phyloP scores from a whole-genome alignment of 2,797 vertebrate genomes.

The Rhinichthys osculus region DNA sequence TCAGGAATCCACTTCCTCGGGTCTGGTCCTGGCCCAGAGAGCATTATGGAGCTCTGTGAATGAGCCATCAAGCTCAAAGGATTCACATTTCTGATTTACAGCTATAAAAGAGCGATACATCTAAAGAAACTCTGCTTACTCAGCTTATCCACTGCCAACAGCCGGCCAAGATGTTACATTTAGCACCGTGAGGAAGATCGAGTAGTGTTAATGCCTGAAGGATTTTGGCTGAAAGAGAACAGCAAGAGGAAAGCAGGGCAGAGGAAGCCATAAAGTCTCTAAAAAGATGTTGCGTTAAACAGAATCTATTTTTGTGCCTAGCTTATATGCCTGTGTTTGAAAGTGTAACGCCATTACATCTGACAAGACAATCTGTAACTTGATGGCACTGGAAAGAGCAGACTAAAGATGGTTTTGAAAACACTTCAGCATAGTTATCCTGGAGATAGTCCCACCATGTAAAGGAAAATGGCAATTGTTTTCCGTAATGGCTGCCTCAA shows the following conservation, averaged over 20 bases:
- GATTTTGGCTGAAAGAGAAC: slow-evolving; percentile 44
- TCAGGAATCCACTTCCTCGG: slow-evolving; percentile 12
- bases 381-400: background rate
- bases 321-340: slow-evolving; percentile 14
- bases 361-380: slow-evolving; percentile 24
- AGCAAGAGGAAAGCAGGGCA: slow-evolving; percentile 27
- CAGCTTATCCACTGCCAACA: slow-evolving; percentile 50
- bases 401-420: slow-evolving; percentile 2
- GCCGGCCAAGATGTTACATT: slow-evolving; percentile 45
- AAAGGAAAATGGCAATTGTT: background rate
- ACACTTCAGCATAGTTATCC: background rate
- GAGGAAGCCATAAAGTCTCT: slow-evolving; percentile 13
- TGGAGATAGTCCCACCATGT: background rate
- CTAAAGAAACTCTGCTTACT: slow-evolving; percentile 48
- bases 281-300: slow-evolving; percentile 31
- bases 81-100: slow-evolving; percentile 51
- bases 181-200: slow-evolving; percentile 36
- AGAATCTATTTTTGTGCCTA: slow-evolving; percentile 8
- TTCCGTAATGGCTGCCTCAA: background rate
- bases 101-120: slow-evolving; percentile 50
- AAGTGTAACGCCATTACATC: slow-evolving; percentile 29
- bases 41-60: slow-evolving; percentile 44
- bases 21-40: slow-evolving; percentile 21
- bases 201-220: slow-evolving; percentile 44
- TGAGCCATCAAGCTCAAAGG: slow-evolving; percentile 47